These are phyloP conservation scores for Caenorhabditis briggsae DNA, from an alignment of 1,140 invertebrate genomes.

Conservation along the genomic window DNA sequence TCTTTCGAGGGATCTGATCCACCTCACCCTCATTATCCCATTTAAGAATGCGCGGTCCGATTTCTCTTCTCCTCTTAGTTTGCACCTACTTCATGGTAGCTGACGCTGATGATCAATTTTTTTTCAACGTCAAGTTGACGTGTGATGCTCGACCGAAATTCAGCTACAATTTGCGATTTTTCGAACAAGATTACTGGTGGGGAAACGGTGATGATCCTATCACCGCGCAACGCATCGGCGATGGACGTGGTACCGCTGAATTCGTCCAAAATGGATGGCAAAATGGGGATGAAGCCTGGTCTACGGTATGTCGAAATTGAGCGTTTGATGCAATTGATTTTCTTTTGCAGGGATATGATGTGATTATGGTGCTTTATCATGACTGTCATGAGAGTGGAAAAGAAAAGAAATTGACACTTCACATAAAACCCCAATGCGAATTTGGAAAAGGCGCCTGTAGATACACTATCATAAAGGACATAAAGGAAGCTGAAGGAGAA, in stretches of 20 bases:
- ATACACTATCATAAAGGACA: too few relatives aligned
- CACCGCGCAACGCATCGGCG: background rate
- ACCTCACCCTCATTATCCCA: too few relatives aligned
- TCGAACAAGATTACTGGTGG: background rate
- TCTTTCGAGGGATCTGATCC: too few relatives aligned
- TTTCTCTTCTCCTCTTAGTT: background rate
- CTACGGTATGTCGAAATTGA: background rate
- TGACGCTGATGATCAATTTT: background rate
- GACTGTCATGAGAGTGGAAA: background rate
- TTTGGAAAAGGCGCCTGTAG: too few relatives aligned
- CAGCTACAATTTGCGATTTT: background rate
- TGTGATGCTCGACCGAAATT: background rate
- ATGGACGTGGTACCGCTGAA: background rate
- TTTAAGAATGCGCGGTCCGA: background rate
- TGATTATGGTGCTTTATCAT: background rate
- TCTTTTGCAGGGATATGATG: background rate
- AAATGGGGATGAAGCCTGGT: background rate
- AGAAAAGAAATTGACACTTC: too few relatives aligned
- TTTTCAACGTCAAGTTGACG: background rate
- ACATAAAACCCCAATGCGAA: too few relatives aligned
- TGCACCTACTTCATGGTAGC: background rate
- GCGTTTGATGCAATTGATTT: background rate
- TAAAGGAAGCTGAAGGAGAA: too few relatives aligned
- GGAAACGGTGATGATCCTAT: background rate
- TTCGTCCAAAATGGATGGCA: background rate